phyloP scores from a whole-genome alignment of 2,888 invertebrate genomes.

The Zygaena filipendulae region DNA sequence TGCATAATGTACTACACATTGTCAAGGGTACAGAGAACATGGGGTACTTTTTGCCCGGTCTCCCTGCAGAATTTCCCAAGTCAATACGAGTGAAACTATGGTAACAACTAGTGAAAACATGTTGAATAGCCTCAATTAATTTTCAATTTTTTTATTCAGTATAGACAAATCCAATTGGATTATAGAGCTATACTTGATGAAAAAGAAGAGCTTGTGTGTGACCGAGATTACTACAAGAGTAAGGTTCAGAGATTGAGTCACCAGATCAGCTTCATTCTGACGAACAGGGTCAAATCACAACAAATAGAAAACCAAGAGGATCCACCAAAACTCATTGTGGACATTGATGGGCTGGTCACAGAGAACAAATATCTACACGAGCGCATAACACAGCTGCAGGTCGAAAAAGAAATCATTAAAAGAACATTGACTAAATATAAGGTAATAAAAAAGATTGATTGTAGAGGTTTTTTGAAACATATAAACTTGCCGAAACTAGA shows the following conservation, averaged over 20 bases:
- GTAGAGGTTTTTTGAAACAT: no score
- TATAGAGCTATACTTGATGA: constrained; percentile 83
- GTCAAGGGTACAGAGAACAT: no score
- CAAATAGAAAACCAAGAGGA: constrained; percentile 35
- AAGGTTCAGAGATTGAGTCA: constrained; percentile 86
- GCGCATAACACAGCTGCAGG: constrained; percentile 79
- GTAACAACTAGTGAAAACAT: no score
- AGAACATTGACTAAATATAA: constrained; percentile 81
- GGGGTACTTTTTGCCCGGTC: no score
- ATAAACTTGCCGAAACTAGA: no score
- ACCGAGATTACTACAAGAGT: constrained; percentile 84
- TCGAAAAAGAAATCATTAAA: constrained; percentile 80
- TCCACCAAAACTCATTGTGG: constrained; percentile 67
- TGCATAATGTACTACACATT: no score
- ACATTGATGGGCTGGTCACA: constrained; percentile 81
- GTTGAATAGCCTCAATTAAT: no score
- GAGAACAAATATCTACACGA: constrained; percentile 90
- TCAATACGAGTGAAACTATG: no score
- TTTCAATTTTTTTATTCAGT: constrained; percentile 45
- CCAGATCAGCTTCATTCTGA: constrained; percentile 74
- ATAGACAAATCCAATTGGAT: constrained; percentile 79
- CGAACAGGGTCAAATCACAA: constrained; percentile 52
- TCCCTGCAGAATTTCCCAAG: no score
- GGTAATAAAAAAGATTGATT: constrained; percentile 64
- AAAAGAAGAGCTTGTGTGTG: constrained; percentile 83